A percentile compares a stretch with the other conserved stretches of the same genome.
These are phyloP conservation scores for Cyphomyrus discorhynchus DNA, from an alignment of 2,113 vertebrate species.

Conservation along the genomic window DNA sequence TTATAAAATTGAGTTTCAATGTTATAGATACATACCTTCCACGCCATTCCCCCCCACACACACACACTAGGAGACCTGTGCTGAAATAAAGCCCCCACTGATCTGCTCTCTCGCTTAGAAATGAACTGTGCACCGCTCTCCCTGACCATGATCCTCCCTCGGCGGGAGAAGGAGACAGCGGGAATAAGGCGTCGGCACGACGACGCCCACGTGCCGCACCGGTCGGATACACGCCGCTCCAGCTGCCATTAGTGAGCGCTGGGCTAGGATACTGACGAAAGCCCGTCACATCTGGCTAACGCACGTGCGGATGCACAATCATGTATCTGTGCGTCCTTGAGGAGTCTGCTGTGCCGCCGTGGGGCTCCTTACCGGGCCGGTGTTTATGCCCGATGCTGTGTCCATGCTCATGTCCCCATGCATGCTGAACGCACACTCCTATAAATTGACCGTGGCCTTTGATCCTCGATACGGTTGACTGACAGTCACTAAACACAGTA, in stretches of 20 bases:
- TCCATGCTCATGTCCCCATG: background rate
- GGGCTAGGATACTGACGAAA: conserved; percentile 41
- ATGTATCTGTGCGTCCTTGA: background rate
- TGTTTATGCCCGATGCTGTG: background rate
- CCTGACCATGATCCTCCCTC: background rate
- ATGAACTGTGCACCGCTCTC: background rate
- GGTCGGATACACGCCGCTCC: conserved; percentile 26
- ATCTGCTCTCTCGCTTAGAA: background rate
- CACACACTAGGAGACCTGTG: background rate
- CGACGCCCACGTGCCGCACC: background rate
- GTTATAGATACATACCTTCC: background rate
- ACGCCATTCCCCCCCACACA: background rate
- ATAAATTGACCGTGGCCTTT: background rate
- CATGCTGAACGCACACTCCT: background rate
- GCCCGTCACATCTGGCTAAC: conserved; percentile 21
- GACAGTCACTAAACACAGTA: background rate
- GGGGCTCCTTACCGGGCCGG: background rate
- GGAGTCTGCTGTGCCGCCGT: background rate
- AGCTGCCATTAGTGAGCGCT: conserved; percentile 40
- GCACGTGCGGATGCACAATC: background rate
- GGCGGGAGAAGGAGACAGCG: background rate
- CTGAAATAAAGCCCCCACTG: background rate
- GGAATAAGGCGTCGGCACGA: background rate
- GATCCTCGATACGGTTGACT: background rate
- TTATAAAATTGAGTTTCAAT: background rate